Conservation (phyloP, 2,797 vertebrate genomes). For the Morelia viridis region DNA sequence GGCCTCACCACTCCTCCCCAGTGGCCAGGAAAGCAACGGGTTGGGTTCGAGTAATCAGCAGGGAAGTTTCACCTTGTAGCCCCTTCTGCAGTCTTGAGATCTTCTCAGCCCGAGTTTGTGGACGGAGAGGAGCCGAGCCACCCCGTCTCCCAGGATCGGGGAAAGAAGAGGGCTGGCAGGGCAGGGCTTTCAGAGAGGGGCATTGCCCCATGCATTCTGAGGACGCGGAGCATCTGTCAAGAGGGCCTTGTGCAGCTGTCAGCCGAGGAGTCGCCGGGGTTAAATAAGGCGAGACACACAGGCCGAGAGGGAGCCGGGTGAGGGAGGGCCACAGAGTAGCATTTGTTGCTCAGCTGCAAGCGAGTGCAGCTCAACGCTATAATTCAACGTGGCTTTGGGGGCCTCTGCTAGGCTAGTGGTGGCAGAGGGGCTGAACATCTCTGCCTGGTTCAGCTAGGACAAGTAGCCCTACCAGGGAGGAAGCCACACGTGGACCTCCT, state of each 20-base stretch:
- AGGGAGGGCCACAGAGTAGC: slow-evolving; percentile 2
- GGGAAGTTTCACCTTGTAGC: background rate
- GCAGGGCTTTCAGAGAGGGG: no score
- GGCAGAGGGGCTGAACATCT: background rate
- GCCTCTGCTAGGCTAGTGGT: background rate
- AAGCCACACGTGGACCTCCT: background rate
- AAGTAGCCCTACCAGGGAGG: background rate
- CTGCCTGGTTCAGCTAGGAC: background rate
- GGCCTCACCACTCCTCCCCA: background rate
- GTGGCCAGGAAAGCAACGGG: background rate
- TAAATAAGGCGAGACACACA: slow-evolving; percentile 11
- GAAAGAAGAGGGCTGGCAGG: background rate
- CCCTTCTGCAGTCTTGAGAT: background rate
- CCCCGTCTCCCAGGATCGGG: background rate
- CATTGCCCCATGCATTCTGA: no score
- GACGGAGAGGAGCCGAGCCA: background rate
- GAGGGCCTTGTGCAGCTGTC: background rate
- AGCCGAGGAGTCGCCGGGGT: background rate
- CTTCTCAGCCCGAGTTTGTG: no score
- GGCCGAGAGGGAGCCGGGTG: slow-evolving; percentile 35
- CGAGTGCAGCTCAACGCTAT: background rate
- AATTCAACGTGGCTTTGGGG: background rate
- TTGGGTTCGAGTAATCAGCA: background rate
- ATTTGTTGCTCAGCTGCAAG: background rate
- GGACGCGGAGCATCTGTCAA: background rate